Base-by-base conservation (phyloP, 2,797 vertebrate genomes). In the Megalops cyprinoides region DNA sequence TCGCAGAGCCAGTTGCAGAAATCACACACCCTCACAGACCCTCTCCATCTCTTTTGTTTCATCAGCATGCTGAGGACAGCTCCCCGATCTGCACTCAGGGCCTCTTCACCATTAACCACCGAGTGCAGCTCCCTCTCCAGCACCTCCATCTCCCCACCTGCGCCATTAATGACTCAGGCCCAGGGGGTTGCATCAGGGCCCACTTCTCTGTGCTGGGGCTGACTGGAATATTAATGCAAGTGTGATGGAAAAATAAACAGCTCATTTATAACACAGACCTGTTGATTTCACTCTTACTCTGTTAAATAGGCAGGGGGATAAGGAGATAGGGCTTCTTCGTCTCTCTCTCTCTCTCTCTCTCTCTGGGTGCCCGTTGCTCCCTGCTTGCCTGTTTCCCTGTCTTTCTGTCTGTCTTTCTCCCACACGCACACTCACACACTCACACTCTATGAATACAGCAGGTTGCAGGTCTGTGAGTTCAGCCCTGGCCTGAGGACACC, bases 211-310 rank as follows among this genome's bases (percentile, higher is more conserved):
- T 23, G 14, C 18, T 39, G 49, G 18, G 73, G 51, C 69, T 56
- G 69, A 74, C 37, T 18, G 39, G 55, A 80, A 80, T 80, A 48
- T 60, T 74, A 74, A 80, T 67, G 42, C n/a, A 28, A 28, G 55
- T 28, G 58, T 28, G 15, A 48, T 65, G 58, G 76, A 39, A 62
- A 42, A 78, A 48, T 74, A 34, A 71, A 34, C 18, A 14, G 69
- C 25, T 69, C 28, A 73, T 62, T 62, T 60, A 75, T 46, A 34
- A 4, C n/a, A 44, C 25, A 56, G 65, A 44, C 48, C 76, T 79
- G 37, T 39, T 39, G 53, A 28, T 46, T 58, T 56, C 9, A 74
- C 25, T 46, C 39, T 67, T 10, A 12, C 56, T 60, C 25, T 48
- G 60, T 39, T 18, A 15, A 74, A 69, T 79, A 25, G 44, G 67